Base-by-base conservation (phyloP, 2,797 vertebrate species). In the Chloroceryle inda region DNA sequence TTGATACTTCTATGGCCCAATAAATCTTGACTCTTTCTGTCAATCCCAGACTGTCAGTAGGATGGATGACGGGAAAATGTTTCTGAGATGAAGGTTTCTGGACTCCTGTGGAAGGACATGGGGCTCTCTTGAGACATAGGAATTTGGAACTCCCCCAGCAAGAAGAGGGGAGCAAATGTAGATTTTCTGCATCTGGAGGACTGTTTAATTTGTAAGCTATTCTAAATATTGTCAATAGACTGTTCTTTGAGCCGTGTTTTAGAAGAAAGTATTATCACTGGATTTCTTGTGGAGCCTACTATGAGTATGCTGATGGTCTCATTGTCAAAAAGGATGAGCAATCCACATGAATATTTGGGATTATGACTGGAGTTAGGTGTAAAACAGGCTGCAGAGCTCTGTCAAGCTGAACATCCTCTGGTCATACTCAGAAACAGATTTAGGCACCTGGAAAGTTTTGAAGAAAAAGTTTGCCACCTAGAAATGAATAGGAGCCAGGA, bases 21-120 rank as follows among this genome's bases (percentile, higher is more conserved):
- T 5, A 55, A 52, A 53, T 45, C 12, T 42, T 64, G 5, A n/a
- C 15, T 53, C 16, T 85, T 77, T 23, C 11, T 8, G 1, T 1
- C 3, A 11, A 11, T 71, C 31, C 9, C 69, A 20, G 13, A 73
- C 10, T 6, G 6, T 52, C 33, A 56, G 2, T 5, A 88, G 23
- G 59, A 73, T 33, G 53, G 59, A 73, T 33, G 53, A 88, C 73
- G 16, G 10, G 27, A 64, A 63, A 81, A 58, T 44, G 23, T 45
- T 61, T 81, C 33, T 77, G 35, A 13, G 21, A 16, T 80, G 81
- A 77, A 82, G 9, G 7, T 76, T 59, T 85, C 44, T 85, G 56
- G 13, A 13, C 9, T 89, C 22, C 24, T n/a, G 0, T 45, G 52
- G 55, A 22, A 26, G 42, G 63, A 67, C 3, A 0, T 1, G 26